phyloP scores from a whole-genome alignment of 2,888 invertebrate species.

The Agrochola circellaris region DNA sequence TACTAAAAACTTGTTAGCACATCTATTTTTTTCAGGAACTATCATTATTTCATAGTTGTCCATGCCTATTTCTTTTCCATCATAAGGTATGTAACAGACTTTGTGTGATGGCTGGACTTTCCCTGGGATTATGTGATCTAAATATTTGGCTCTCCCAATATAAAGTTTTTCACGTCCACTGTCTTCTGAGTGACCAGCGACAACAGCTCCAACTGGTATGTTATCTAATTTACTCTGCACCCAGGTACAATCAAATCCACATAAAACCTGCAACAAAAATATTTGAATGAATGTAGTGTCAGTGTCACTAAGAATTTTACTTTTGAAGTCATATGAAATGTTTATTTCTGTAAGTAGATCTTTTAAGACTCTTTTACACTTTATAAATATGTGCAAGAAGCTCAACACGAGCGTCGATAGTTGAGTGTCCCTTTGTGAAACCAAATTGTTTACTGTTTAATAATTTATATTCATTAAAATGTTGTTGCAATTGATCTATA shows the following conservation, averaged over 20 bases:
- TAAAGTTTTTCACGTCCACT: conserved; percentile 88
- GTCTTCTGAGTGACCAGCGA: conserved; percentile 90
- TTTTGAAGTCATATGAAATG: not conserved
- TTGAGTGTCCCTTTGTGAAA: too few relatives aligned
- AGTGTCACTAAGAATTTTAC: not conserved
- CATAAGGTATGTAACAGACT: conserved; percentile 93
- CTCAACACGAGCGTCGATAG: too few relatives aligned
- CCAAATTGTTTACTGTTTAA: too few relatives aligned
- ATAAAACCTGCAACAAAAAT: conserved; percentile 76
- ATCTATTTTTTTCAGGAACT: conserved; percentile 64
- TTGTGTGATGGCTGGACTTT: conserved; percentile 93
- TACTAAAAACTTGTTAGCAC: conserved; percentile 54
- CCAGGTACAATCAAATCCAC: conserved; percentile 87
- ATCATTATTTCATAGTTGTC: conserved; percentile 76
- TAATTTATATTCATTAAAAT: too few relatives aligned
- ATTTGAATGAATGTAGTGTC: not conserved
- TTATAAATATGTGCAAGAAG: too few relatives aligned
- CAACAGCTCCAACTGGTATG: conserved; percentile 93
- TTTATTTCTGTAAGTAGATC: too few relatives aligned
- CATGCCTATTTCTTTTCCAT: conserved; percentile 71
- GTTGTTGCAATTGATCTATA: too few relatives aligned
- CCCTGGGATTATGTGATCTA: conserved; percentile 94
- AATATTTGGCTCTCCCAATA: conserved; percentile 93
- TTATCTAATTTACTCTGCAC: conserved; percentile 89
- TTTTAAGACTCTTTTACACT: too few relatives aligned